Evolutionary conservation across 2,797 vertebrate genomes (phyloP).

Genomic region (Chiroxiphia lanceolata): DNA sequence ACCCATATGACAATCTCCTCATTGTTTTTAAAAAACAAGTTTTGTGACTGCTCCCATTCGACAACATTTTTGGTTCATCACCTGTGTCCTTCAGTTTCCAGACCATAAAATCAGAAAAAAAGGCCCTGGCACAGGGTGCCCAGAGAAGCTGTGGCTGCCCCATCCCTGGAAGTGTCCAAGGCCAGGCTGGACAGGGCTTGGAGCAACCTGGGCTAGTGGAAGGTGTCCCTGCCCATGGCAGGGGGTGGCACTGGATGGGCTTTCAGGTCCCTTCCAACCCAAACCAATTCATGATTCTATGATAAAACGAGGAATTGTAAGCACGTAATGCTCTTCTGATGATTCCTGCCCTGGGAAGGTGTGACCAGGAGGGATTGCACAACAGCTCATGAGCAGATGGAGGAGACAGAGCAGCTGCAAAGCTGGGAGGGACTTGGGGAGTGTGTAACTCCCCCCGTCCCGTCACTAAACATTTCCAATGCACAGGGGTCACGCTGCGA

Average conservation of each 20-base stretch:
- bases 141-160: not conserved
- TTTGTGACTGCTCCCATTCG: not conserved
- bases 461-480: not conserved
- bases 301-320: not conserved
- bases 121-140: rapidly evolving
- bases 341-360: not conserved
- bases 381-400: not conserved
- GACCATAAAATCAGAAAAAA: not conserved
- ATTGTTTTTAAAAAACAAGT: not conserved
- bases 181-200: rapidly evolving
- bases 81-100: not conserved
- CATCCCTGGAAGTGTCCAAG: not conserved
- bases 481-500: not conserved
- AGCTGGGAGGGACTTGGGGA: not conserved
- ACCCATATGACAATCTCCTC: not conserved
- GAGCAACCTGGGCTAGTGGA: rapidly evolving
- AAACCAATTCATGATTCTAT: not conserved
- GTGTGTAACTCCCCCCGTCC: not conserved
- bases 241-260: not conserved
- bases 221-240: not conserved
- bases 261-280: not conserved
- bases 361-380: not conserved
- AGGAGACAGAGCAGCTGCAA: rapidly evolving
- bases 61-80: not conserved
- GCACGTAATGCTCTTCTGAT: not conserved